Evolutionary conservation across 2,113 vertebrate species (phyloP).

Genomic region (Mormyrus lacerda): DNA sequence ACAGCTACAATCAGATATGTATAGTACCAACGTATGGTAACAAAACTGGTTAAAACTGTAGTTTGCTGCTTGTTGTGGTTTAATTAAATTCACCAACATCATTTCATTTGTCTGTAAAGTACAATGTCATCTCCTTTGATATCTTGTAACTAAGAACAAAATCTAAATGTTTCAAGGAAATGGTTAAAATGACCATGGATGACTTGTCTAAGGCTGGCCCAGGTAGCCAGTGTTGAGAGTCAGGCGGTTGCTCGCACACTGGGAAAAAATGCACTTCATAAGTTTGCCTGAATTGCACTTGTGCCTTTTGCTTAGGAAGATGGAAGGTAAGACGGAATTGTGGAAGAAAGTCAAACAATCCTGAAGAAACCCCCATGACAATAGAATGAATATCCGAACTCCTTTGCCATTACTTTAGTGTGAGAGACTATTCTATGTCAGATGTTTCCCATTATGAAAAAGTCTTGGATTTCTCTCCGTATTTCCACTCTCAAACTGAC

Average conservation of each 20-base stretch:
- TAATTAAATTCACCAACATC: not conserved
- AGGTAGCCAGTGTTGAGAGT: not conserved
- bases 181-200: not conserved
- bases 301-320: not conserved
- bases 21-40: not conserved
- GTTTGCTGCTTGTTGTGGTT: not conserved
- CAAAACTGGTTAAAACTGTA: not conserved
- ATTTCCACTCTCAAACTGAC: slow-evolving; percentile 10
- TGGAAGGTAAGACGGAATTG: not conserved
- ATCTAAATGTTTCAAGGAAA: not conserved
- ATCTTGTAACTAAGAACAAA: not conserved
- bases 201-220: not conserved
- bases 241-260: not conserved
- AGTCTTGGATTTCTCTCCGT: slow-evolving; percentile 7
- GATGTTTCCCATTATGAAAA: not conserved
- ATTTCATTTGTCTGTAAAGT: not conserved
- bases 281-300: not conserved
- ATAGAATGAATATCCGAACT: not conserved
- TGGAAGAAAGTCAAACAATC: not conserved
- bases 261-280: not conserved
- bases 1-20: not conserved
- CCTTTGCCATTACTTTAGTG: not conserved
- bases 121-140: not conserved
- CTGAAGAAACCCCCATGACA: not conserved
- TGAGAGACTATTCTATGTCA: not conserved